phyloP scores from a whole-genome alignment of 2,888 invertebrate species.

The Calliphora vomitoria region DNA sequence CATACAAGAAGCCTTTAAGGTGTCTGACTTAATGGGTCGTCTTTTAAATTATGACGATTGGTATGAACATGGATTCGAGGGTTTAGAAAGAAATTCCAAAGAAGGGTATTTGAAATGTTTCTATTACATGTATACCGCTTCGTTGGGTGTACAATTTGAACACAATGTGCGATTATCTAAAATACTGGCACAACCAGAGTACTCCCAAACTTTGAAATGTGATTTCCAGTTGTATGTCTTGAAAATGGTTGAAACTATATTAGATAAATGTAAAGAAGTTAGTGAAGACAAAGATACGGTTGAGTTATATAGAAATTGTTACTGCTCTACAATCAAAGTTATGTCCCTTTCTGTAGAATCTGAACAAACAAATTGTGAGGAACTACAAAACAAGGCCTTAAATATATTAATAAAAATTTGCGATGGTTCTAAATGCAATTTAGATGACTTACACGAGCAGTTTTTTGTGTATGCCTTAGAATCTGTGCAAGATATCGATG shows the following conservation, averaged over 20 bases:
- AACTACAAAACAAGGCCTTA: conserved; percentile 73
- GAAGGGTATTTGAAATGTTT: conserved; percentile 82
- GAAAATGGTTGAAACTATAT: conserved; percentile 77
- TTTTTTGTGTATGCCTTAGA: conserved; percentile 78
- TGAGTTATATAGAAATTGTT: conserved; percentile 77
- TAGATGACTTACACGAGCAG: conserved; percentile 78
- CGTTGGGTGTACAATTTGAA: conserved; percentile 75
- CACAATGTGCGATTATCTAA: conserved; percentile 78
- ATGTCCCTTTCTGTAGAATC: conserved; percentile 79
- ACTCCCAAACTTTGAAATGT: conserved; percentile 79
- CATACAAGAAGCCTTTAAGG: conserved; percentile 80
- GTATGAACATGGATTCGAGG: conserved; percentile 81
- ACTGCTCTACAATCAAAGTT: conserved; percentile 81
- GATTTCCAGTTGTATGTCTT: conserved; percentile 81
- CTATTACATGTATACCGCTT: conserved; percentile 80
- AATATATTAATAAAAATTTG: conserved; percentile 77
- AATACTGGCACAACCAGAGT: conserved; percentile 78
- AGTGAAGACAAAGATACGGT: conserved; percentile 31
- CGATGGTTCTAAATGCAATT: conserved; percentile 67
- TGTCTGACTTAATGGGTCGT: conserved; percentile 82
- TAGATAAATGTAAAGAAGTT: conserved; percentile 75
- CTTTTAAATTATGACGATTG: conserved; percentile 82
- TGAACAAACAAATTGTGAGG: conserved; percentile 63
- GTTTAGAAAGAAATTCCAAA: conserved; percentile 79
- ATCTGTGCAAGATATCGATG: conserved; percentile 81